These are phyloP conservation scores for Zaprionus lineosus DNA, from an alignment of 2,888 invertebrate species.

Conservation along the genomic window DNA sequence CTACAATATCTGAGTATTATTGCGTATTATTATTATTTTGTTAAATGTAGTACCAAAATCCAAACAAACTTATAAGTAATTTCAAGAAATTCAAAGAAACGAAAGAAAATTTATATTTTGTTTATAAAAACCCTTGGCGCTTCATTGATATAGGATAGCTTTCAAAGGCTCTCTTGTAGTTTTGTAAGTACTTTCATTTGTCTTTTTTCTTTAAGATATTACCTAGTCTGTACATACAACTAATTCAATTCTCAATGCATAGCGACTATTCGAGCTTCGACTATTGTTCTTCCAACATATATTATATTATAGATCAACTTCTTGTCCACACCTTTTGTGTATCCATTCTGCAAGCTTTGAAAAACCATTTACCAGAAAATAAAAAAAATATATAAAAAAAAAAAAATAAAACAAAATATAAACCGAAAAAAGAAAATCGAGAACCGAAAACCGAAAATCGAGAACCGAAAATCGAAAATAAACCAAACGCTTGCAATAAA, in stretches of 20 bases:
- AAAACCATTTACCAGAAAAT: background rate
- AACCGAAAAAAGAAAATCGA: background rate
- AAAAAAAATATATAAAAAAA: background rate
- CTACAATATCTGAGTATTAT: constrained; percentile 13
- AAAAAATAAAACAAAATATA: background rate
- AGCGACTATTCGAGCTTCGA: too few species aligned
- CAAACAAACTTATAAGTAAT: constrained; percentile 24
- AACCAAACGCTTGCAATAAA: constrained; percentile 15
- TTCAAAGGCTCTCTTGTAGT: constrained; percentile 83
- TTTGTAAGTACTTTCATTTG: constrained; percentile 83
- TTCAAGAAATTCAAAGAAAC: constrained; percentile 83
- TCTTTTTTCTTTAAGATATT: constrained; percentile 72
- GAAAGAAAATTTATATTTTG: constrained; percentile 89
- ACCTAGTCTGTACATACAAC: constrained; percentile 30
- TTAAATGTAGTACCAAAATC: constrained; percentile 31
- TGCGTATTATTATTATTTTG: constrained; percentile 24
- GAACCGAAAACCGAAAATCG: background rate
- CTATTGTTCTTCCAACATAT: background rate
- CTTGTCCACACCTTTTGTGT: background rate
- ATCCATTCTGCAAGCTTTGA: background rate
- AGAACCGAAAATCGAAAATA: background rate
- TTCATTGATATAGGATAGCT: constrained; percentile 83
- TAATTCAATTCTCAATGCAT: background rate
- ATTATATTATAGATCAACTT: background rate
- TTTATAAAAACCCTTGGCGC: constrained; percentile 85